A percentile compares a stretch with the other conserved stretches of the same genome.
These are phyloP conservation scores for Caradrina kadenii DNA, from an alignment of 2,888 invertebrate genomes.

Conservation along the genomic window DNA sequence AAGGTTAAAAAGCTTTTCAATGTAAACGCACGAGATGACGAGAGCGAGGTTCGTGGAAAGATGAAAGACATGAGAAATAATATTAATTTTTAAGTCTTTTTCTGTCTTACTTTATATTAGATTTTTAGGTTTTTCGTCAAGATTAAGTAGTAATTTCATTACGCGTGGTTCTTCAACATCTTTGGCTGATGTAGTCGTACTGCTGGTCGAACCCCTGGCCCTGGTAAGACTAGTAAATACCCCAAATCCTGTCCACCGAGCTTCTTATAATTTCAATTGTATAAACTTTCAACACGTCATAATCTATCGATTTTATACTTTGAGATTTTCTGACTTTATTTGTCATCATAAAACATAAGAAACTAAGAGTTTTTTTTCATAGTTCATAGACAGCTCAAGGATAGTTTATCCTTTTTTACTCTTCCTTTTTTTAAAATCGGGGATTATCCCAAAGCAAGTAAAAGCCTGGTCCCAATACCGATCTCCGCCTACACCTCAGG, in stretches of 20 bases:
- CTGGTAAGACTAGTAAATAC: no score
- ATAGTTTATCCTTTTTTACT: no score
- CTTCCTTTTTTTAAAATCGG: no score
- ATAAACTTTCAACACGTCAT: not conserved
- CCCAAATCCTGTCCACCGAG: no score
- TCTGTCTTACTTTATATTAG: not conserved
- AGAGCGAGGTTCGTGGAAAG: not conserved
- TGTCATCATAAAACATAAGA: not conserved
- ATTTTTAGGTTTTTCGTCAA: not conserved
- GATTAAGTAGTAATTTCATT: no score
- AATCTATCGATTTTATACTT: not conserved
- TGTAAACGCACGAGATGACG: slow-evolving; percentile 10
- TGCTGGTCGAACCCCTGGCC: no score
- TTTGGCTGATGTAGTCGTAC: no score
- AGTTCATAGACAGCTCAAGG: no score
- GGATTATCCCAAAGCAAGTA: not conserved
- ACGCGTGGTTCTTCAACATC: no score
- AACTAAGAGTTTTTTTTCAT: no score
- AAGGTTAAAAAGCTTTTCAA: slow-evolving; percentile 40
- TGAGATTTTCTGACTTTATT: not conserved
- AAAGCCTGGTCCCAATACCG: slow-evolving; percentile 40
- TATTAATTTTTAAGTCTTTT: not conserved
- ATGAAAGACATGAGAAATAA: slow-evolving; percentile 2
- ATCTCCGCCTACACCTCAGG: slow-evolving; percentile 61
- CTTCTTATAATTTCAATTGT: no score